Percentiles rank a stretch among this genome's conserved stretches.
These are phyloP conservation scores for Drosophila hydei DNA, from an alignment of 1,140 invertebrate genomes.

Conservation along the genomic window DNA sequence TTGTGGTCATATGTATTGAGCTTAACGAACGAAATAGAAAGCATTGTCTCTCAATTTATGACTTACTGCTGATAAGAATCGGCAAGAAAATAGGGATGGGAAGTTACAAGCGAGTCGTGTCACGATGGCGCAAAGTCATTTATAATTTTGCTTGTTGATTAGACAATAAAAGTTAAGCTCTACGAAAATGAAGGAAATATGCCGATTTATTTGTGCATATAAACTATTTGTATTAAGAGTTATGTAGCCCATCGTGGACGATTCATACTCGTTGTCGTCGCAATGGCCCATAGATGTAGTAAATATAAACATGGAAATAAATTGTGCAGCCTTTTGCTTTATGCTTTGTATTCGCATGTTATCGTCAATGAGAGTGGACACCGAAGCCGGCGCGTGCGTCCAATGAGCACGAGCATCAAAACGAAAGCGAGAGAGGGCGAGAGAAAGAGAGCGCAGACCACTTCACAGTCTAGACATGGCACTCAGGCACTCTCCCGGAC, in stretches of 20 bases:
- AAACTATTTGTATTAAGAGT: no score
- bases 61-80: conserved; percentile 42
- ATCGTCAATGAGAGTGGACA: conserved; percentile 27
- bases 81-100: conserved; percentile 14
- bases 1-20: not conserved
- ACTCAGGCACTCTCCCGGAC: conserved; percentile 19
- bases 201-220: no score
- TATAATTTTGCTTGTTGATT: no score
- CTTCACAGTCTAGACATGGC: conserved; percentile 33
- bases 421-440: conserved; percentile 4
- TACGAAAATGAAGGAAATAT: no score
- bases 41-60: conserved; percentile 25
- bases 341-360: conserved; percentile 50
- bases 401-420: conserved; percentile 4
- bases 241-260: not conserved
- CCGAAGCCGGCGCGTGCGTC: conserved; percentile 40
- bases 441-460: conserved; percentile 15
- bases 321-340: conserved; percentile 43
- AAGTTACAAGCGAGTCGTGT: conserved; percentile 5
- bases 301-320: conserved; percentile 45
- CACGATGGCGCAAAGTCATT: conserved; percentile 6
- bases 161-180: no score
- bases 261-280: conserved; percentile 15
- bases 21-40: conserved; percentile 57
- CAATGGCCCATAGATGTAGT: conserved; percentile 11